These are phyloP conservation scores for Mycteria americana DNA, from an alignment of 2,797 vertebrate species.

Conservation along the genomic window DNA sequence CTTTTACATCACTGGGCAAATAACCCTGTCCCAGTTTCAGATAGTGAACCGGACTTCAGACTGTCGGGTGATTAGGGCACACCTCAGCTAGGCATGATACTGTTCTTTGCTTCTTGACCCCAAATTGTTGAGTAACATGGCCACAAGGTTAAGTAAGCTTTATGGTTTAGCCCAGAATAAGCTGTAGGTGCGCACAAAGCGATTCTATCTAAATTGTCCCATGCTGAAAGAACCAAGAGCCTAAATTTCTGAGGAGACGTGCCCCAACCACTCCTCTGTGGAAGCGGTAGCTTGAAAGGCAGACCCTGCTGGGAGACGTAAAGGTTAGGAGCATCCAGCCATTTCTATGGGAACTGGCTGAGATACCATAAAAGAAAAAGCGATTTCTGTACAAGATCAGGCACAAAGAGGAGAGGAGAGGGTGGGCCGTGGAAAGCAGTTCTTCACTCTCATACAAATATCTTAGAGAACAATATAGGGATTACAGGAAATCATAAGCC, in stretches of 20 bases:
- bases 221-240: not conserved
- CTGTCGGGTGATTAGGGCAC: not conserved
- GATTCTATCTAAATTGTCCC: not conserved
- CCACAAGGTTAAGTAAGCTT: not conserved
- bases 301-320: not conserved
- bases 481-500: conserved; percentile 64
- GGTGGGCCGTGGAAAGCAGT: not conserved
- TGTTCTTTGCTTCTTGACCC: not conserved
- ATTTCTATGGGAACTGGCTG: not conserved
- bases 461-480: conserved; percentile 47
- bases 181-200: not conserved
- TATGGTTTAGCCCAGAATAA: not conserved
- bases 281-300: not conserved
- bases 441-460: not conserved
- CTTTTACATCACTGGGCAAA: not conserved
- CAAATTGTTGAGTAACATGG: not conserved
- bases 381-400: not conserved
- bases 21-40: not conserved
- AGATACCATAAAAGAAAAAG: not conserved
- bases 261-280: not conserved
- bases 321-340: not conserved
- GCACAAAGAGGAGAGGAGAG: not conserved
- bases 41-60: not conserved
- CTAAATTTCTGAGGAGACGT: not conserved
- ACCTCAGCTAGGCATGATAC: not conserved